Conservation (phyloP, 2,113 vertebrate genomes). For the Rhea americana region DNA sequence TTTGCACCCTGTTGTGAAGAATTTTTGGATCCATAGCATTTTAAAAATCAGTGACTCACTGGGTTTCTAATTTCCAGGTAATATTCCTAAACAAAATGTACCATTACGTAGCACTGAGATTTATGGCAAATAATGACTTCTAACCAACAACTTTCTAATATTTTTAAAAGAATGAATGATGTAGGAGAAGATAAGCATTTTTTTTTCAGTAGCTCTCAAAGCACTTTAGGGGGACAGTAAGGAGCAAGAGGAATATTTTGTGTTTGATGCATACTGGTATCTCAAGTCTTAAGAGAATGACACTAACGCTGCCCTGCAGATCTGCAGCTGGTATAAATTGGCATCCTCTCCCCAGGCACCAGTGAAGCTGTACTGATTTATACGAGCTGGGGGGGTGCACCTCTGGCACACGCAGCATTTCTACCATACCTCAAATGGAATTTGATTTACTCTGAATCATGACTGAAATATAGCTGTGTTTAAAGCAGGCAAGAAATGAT, state of each 20-base stretch:
- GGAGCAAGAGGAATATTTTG: not conserved
- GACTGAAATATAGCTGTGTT: constrained; percentile 25
- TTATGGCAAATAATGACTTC: not conserved
- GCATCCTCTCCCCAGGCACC: not conserved
- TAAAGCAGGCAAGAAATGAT: constrained; percentile 29
- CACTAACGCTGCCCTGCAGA: not conserved
- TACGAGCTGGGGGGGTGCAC: not conserved
- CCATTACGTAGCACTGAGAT: not conserved
- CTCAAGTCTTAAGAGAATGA: not conserved
- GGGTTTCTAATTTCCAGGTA: constrained; percentile 48
- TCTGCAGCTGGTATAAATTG: not conserved
- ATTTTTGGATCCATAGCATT: not conserved
- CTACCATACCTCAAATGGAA: not conserved
- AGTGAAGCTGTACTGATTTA: not conserved
- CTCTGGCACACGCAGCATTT: not conserved
- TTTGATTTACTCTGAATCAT: constrained; percentile 41
- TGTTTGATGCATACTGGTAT: not conserved
- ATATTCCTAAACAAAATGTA: constrained; percentile 27
- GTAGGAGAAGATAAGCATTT: not conserved
- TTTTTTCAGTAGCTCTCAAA: not conserved
- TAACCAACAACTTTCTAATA: not conserved
- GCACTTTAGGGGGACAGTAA: not conserved
- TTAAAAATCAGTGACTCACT: constrained; percentile 35
- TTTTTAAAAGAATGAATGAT: not conserved
- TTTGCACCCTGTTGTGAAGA: constrained; percentile 37